Conservation (phyloP, 2,113 vertebrate genomes). For the Muntiacus muntjak region DNA sequence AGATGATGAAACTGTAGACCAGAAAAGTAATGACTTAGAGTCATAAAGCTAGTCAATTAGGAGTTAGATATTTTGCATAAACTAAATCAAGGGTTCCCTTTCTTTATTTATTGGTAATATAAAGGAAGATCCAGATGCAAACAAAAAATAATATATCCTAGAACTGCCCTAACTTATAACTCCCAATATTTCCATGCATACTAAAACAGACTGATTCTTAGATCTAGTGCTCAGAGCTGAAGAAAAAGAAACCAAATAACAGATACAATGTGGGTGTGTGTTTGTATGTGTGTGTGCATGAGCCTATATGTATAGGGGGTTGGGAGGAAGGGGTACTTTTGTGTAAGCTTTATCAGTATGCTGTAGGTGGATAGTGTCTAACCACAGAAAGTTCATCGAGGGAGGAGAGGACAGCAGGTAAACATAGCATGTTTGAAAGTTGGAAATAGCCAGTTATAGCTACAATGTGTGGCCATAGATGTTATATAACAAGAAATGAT, state of each 20-base stretch:
- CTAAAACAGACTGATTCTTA: not conserved
- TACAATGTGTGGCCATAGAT: not conserved
- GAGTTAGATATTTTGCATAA: not conserved
- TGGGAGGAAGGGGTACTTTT: not conserved
- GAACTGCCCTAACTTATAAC: not conserved
- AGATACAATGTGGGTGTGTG: not conserved
- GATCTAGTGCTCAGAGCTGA: not conserved
- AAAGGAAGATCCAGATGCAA: not conserved
- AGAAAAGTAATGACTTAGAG: not conserved
- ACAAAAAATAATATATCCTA: not conserved
- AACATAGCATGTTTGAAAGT: not conserved
- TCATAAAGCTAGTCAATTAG: not conserved
- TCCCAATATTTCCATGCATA: not conserved
- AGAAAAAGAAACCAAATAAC: not conserved
- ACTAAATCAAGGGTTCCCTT: not conserved
- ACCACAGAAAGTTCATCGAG: not conserved
- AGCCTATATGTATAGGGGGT: not conserved
- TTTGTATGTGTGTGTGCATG: too few species aligned
- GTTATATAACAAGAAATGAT: not conserved
- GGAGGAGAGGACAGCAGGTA: not conserved
- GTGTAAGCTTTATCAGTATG: not conserved
- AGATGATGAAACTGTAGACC: not conserved
- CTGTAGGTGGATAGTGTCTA: not conserved
- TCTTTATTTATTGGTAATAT: not conserved
- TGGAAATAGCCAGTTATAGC: not conserved